Evolutionary conservation across 1,140 invertebrate genomes (phyloP).

Genomic region (Nebria ingens): DNA sequence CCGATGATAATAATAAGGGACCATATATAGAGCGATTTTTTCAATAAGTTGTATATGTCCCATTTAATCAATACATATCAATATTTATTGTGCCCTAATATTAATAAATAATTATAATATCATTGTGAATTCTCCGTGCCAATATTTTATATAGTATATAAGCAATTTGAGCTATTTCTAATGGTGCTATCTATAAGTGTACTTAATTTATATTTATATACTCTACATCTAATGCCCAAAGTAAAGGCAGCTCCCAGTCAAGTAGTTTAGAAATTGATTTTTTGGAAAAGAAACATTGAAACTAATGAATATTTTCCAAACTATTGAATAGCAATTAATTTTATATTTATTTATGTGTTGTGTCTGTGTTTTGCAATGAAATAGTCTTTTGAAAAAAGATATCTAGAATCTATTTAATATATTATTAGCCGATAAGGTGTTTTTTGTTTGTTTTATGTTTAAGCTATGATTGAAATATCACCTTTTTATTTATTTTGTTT

Average conservation of each 20-base stretch:
- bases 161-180: neutral
- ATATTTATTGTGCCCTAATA: neutral
- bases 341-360: neutral
- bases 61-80: no score
- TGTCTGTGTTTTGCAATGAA: no score
- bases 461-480: no score
- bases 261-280: no score
- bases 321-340: neutral
- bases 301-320: no score
- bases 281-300: no score
- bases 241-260: neutral
- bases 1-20: no score
- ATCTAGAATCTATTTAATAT: constrained; percentile 15
- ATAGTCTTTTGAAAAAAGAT: constrained; percentile 6
- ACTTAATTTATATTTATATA: neutral
- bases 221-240: neutral
- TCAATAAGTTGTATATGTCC: no score
- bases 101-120: neutral
- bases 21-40: no score
- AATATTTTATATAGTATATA: neutral
- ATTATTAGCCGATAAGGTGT: constrained; percentile 31
- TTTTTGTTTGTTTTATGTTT: constrained; percentile 19
- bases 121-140: neutral
- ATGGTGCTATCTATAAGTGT: neutral
- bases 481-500: no score